Conservation (phyloP, 2,888 invertebrate species). For the Xylophagus ater region DNA sequence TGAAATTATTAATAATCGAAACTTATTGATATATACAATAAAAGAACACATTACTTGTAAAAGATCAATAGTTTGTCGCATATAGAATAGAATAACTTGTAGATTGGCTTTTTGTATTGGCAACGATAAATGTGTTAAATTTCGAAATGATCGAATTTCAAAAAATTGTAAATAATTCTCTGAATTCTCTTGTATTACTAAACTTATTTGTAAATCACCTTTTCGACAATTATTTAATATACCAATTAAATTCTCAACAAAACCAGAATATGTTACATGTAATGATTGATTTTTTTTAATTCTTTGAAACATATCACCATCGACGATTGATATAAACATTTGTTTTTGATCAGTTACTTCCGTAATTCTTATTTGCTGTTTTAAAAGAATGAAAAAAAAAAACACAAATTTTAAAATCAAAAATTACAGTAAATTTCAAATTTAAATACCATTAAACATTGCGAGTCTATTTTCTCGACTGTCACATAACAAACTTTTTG, state of each 20-base stretch:
- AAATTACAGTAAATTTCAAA: too few species aligned
- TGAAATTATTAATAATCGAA: slow-evolving; percentile 5
- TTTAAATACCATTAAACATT: too few species aligned
- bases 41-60: slow-evolving; percentile 23
- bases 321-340: slow-evolving; percentile 37
- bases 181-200: slow-evolving; percentile 22
- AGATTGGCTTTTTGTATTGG: slow-evolving; percentile 31
- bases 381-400: slow-evolving; percentile 1
- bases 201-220: slow-evolving; percentile 28
- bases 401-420: too few species aligned
- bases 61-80: slow-evolving; percentile 27
- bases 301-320: slow-evolving; percentile 31
- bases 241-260: slow-evolving; percentile 33
- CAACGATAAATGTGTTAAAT: slow-evolving; percentile 32
- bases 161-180: slow-evolving; percentile 30
- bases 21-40: neutral
- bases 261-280: slow-evolving; percentile 35
- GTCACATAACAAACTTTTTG: too few species aligned
- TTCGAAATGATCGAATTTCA: slow-evolving; percentile 34
- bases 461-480: too few species aligned
- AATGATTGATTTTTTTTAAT: slow-evolving; percentile 35
- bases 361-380: slow-evolving; percentile 32
- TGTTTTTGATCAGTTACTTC: slow-evolving; percentile 32
- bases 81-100: slow-evolving; percentile 32
- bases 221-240: slow-evolving; percentile 32